Evolutionary conservation across 1,140 invertebrate genomes (phyloP).

Genomic region (Drosophila erecta): DNA sequence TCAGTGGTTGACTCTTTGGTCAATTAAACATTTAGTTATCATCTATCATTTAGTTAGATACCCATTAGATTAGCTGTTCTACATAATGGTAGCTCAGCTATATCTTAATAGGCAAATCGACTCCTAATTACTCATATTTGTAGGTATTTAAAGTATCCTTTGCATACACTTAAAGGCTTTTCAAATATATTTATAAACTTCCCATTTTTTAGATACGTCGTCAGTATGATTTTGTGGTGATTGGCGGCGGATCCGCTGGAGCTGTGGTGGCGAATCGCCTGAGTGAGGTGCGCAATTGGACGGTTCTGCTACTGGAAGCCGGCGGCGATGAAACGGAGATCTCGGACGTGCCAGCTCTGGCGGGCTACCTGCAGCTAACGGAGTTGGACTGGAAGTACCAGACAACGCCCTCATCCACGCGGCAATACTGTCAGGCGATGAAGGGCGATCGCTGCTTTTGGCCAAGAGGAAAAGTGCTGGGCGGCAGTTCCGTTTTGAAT

Average conservation of each 20-base stretch:
- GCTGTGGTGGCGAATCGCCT: slow-evolving; percentile 96
- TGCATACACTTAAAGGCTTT: too few species aligned
- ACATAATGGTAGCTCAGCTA: too few species aligned
- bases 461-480: slow-evolving; percentile 94
- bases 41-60: too few species aligned
- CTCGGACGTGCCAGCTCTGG: slow-evolving; percentile 91
- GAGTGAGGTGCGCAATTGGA: slow-evolving; percentile 92
- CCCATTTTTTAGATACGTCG: slow-evolving; percentile 86
- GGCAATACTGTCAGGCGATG: slow-evolving; percentile 93
- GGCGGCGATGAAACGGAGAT: slow-evolving; percentile 93
- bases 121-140: too few species aligned
- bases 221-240: slow-evolving; percentile 93
- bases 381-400: slow-evolving; percentile 97
- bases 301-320: slow-evolving; percentile 92
- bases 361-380: slow-evolving; percentile 91
- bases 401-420: slow-evolving; percentile 91
- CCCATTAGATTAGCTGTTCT: too few species aligned
- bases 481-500: slow-evolving; percentile 97
- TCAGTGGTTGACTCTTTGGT: too few species aligned
- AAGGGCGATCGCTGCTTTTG: slow-evolving; percentile 93
- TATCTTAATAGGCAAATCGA: too few species aligned
- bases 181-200: too few species aligned
- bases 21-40: too few species aligned
- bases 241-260: slow-evolving; percentile 97
- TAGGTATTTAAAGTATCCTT: not conserved